Conservation (phyloP, 1,140 invertebrate species). For the Formica exsecta region DNA sequence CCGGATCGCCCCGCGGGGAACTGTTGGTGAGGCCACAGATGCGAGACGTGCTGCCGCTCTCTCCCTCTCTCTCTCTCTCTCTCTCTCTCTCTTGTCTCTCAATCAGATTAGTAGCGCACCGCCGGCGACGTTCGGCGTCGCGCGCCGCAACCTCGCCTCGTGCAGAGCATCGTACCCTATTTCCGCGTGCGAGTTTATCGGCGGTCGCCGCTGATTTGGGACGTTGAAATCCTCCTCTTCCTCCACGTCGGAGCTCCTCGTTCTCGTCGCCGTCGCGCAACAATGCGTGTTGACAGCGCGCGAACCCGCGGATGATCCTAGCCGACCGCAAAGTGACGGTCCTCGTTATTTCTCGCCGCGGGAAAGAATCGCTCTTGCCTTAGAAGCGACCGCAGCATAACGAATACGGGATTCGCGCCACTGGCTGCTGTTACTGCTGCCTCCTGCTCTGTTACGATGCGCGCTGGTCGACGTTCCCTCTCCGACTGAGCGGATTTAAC, state of each 20-base stretch:
- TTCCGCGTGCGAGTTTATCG: neutral
- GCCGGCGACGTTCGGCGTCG: slow-evolving; percentile 8
- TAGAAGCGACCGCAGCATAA: neutral
- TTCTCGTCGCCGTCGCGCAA: too few species aligned
- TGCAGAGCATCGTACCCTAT: neutral
- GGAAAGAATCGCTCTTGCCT: neutral
- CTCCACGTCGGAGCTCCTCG: neutral
- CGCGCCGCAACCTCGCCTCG: neutral
- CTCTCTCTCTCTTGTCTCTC: neutral
- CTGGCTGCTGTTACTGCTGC: neutral
- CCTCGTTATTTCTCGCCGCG: neutral
- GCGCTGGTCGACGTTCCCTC: neutral
- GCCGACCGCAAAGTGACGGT: neutral
- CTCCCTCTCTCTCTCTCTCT: neutral
- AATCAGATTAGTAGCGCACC: neutral
- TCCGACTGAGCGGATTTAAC: neutral
- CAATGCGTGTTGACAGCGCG: too few species aligned
- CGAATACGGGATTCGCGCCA: slow-evolving; percentile 1
- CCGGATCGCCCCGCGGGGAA: slow-evolving; percentile 23
- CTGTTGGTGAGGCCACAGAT: neutral
- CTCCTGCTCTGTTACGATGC: too few species aligned
- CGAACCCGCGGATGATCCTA: neutral
- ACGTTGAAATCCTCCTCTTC: neutral
- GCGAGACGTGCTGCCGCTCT: neutral
- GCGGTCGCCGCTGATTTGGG: neutral